Base-by-base conservation (phyloP, 1,140 invertebrate species). In the Leptestheria dahalacensis region DNA sequence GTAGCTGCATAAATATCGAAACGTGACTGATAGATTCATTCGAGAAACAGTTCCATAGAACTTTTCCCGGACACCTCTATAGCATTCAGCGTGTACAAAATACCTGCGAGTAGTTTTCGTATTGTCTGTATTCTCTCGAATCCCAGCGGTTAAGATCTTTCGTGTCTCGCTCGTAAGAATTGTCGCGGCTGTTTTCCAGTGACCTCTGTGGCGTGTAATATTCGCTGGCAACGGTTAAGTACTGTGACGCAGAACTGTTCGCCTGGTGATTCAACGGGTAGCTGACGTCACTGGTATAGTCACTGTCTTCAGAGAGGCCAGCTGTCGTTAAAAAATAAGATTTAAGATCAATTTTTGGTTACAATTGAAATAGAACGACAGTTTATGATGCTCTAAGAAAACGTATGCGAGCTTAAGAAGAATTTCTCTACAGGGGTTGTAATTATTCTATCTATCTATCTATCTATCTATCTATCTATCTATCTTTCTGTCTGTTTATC, bases 261-360 rank as follows among this genome's bases (percentile, higher is more conserved):
- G 87, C 78, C 69, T 85, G 84, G 55, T 68, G 68, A 57, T 65
- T 64, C 61, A 93, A 84, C 47, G 92, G 92, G 75, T 89, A 96
- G 77, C 93, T 96, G 66, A 95, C 80, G 74, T 97, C 93, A 59
- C 88, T 91, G 28, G 92, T 97, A 73, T 97, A 97, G 74, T 97
- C 93, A 65, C 86, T 89, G 75, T 93, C 93, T 75, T 97, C 93
- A 23, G 91, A 96, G 72, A 95, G 88, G 51, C 91, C 90, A 68
- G 91, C 91, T 93, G 77, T 66, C 80, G n/a, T 57, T 11, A 20
- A 18, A 26, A 15, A n/a, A 52, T 52, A 59, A 59, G 23, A n/a
- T n/a, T 26, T 28, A 26, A 24, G 15, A 41, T 41, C 15, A 41
- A 29, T 48, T n/a, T n/a, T n/a, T n/a, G n/a, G n/a, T n/a, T n/a